Conservation (phyloP, 1,140 invertebrate genomes). For the Drosophila punjabiensis region DNA sequence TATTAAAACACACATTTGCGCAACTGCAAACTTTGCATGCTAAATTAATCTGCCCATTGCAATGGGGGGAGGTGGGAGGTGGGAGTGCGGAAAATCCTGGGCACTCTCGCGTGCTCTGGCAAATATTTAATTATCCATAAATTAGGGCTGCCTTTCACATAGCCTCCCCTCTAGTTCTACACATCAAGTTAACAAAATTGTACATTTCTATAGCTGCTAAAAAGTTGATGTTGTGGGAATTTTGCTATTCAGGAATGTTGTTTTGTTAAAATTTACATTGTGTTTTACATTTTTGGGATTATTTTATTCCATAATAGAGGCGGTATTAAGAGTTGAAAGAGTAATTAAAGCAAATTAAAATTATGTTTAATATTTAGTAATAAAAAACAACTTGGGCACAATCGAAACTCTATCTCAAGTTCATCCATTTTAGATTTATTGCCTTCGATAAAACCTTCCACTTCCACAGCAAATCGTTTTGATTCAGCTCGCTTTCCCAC, state of each 20-base stretch:
- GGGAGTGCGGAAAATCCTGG: background rate
- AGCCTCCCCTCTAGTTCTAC: background rate
- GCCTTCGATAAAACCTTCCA: background rate
- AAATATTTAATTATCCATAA: slow-evolving; percentile 73
- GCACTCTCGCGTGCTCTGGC: slow-evolving; percentile 17
- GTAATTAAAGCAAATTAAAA: too few species aligned
- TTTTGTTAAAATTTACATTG: background rate
- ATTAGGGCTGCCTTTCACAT: slow-evolving; percentile 52
- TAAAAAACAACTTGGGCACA: background rate
- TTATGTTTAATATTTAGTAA: too few species aligned
- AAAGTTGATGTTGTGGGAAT: background rate
- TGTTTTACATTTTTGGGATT: background rate
- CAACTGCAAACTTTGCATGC: slow-evolving; percentile 17
- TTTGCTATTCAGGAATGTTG: background rate
- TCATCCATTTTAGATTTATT: slow-evolving; percentile 1
- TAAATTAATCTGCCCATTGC: slow-evolving; percentile 27
- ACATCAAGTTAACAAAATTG: background rate
- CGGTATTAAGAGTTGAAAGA: too few species aligned
- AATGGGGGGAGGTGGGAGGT: background rate
- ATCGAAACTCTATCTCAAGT: background rate
- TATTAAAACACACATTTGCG: slow-evolving; percentile 1
- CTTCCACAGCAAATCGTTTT: background rate
- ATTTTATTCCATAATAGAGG: background rate
- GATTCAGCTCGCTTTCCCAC: slow-evolving; percentile 8
- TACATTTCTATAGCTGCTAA: background rate